phyloP scores from a whole-genome alignment of 2,888 invertebrate genomes.

The Folsomia candida region DNA sequence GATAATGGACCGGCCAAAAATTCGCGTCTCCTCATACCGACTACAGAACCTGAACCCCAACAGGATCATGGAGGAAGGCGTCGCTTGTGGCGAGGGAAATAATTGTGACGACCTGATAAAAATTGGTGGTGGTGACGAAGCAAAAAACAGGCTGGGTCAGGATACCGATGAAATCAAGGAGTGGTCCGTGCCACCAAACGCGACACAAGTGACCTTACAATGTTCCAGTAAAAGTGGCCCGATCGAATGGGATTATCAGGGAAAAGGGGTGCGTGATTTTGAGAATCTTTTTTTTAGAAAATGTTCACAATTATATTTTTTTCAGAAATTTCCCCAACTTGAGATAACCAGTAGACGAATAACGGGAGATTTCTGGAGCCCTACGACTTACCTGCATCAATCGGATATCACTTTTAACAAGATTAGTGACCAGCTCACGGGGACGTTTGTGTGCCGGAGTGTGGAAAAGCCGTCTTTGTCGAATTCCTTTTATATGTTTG shows the following conservation, averaged over 20 bases:
- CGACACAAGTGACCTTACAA: constrained; percentile 36
- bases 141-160: constrained; percentile 21
- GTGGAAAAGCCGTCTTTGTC: constrained; percentile 27
- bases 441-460: constrained; percentile 33
- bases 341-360: constrained; percentile 31
- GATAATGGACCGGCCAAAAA: constrained; percentile 33
- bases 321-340: constrained; percentile 31
- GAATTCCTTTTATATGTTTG: constrained; percentile 39
- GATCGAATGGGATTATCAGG: constrained; percentile 42
- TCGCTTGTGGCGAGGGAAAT: neutral
- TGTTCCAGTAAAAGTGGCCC: constrained; percentile 38
- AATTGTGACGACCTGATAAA: constrained; percentile 37
- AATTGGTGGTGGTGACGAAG: constrained; percentile 14
- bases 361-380: constrained; percentile 35
- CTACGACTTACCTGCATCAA: constrained; percentile 29
- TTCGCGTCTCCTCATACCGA: constrained; percentile 31
- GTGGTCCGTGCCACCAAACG: constrained; percentile 39
- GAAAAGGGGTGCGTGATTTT: constrained; percentile 33
- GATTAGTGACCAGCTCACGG: constrained; percentile 30
- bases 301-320: constrained; percentile 15
- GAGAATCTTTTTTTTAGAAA: neutral
- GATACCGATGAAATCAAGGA: constrained; percentile 31
- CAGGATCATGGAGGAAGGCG: constrained; percentile 26
- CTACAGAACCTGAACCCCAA: constrained; percentile 26
- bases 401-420: constrained; percentile 25